A percentile compares a stretch with the other conserved stretches of the same genome.
These are phyloP conservation scores for Cylas formicarius DNA, from an alignment of 1,140 invertebrate species.

Conservation along the genomic window DNA sequence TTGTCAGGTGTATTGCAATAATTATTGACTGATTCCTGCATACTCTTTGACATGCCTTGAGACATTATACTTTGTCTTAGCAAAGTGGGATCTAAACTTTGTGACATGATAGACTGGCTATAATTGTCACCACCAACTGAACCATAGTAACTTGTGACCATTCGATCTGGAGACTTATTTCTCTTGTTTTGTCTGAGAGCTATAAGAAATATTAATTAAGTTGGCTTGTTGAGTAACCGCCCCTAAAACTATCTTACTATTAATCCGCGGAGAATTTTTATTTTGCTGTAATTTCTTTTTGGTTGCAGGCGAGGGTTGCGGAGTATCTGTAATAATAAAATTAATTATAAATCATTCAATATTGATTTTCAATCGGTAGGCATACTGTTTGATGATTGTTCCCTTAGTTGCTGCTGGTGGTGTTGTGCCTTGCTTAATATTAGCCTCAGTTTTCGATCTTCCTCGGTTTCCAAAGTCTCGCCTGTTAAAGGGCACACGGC, in stretches of 20 bases:
- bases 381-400: constrained; percentile 40
- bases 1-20: constrained; percentile 15
- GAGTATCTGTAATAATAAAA: constrained; percentile 23
- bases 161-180: constrained; percentile 62
- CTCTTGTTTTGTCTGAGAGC: constrained; percentile 44
- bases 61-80: constrained; percentile 29
- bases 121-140: constrained; percentile 31
- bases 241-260: constrained; percentile 44
- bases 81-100: constrained; percentile 51
- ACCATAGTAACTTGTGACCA: constrained; percentile 59
- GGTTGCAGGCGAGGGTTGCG: constrained; percentile 32
- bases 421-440: constrained; percentile 85
- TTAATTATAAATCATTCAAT: constrained; percentile 1
- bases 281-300: constrained; percentile 34
- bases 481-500: constrained; percentile 68
- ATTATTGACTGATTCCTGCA: constrained; percentile 9
- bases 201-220: constrained; percentile 25
- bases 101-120: constrained; percentile 50
- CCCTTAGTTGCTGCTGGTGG: constrained; percentile 74
- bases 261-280: constrained; percentile 53
- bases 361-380: not conserved
- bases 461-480: constrained; percentile 70
- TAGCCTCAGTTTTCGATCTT: constrained; percentile 75
- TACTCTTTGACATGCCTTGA: constrained; percentile 15
- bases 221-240: not conserved